A percentile compares a stretch with the other conserved stretches of the same genome.
phyloP scores from a whole-genome alignment of 2,888 invertebrate species.

The Cordilura impudica region DNA sequence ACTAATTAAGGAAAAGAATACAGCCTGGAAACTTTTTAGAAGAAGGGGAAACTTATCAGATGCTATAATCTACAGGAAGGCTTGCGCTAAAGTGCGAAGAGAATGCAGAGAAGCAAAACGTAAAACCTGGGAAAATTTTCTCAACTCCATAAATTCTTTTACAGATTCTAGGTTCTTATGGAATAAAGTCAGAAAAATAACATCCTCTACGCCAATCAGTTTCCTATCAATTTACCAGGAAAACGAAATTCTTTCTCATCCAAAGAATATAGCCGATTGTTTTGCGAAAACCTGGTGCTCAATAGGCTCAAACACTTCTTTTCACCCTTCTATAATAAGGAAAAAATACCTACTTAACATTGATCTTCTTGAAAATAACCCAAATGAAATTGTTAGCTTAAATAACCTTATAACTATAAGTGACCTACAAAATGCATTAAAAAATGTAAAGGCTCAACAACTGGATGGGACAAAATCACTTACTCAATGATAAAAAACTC shows the following conservation, averaged over 20 bases:
- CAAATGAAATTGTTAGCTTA: background rate
- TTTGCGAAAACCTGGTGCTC: too few relatives aligned
- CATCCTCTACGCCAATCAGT: background rate
- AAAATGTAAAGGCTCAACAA: conserved; percentile 12
- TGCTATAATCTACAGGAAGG: background rate
- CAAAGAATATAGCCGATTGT: too few relatives aligned
- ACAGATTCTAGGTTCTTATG: background rate
- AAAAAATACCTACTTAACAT: background rate
- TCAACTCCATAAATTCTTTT: background rate
- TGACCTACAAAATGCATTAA: background rate
- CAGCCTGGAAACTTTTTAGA: background rate
- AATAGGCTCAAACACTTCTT: too few relatives aligned
- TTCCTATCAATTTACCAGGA: too few relatives aligned
- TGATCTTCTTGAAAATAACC: background rate
- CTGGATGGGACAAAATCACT: too few relatives aligned
- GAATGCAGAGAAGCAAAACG: background rate
- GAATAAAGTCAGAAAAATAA: background rate
- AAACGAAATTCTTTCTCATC: too few relatives aligned
- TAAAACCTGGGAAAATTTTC: background rate
- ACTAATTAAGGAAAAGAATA: background rate
- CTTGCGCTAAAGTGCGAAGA: background rate
- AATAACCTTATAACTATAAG: background rate
- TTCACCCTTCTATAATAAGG: background rate
- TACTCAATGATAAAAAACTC: too few relatives aligned
- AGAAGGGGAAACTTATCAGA: background rate